Conservation (phyloP, 2,113 vertebrate species). For the Toxotes chatareus region DNA sequence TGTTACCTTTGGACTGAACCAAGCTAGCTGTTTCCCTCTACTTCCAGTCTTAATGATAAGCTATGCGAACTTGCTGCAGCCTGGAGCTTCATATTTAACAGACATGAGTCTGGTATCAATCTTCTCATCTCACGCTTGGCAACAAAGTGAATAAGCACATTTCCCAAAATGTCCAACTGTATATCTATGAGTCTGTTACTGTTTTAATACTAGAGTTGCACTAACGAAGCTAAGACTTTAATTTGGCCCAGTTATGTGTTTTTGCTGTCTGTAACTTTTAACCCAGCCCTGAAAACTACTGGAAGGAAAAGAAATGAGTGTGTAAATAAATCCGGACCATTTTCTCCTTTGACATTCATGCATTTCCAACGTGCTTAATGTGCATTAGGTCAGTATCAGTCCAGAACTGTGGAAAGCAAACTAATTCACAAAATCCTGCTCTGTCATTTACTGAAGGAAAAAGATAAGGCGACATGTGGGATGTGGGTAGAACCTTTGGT, state of each 20-base stretch:
- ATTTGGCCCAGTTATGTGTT: not conserved
- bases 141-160: not conserved
- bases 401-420: not conserved
- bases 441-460: not conserved
- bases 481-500: constrained; percentile 26
- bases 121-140: not conserved
- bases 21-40: too few relatives aligned
- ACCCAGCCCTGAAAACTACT: not conserved
- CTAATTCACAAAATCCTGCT: constrained; percentile 10
- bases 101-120: not conserved
- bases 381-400: not conserved
- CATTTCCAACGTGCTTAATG: not conserved
- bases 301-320: not conserved
- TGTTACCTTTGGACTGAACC: too few relatives aligned
- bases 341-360: not conserved
- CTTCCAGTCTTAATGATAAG: not conserved
- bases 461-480: not conserved
- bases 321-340: not conserved
- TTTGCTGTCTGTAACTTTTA: not conserved
- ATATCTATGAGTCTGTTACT: not conserved
- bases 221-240: not conserved
- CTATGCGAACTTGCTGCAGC: not conserved
- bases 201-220: too few relatives aligned
- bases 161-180: not conserved
- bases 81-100: not conserved